phyloP scores from a whole-genome alignment of 30 jellyfish, hydroid and myxozoan species.

The Pseudorhiza aurosa region DNA sequence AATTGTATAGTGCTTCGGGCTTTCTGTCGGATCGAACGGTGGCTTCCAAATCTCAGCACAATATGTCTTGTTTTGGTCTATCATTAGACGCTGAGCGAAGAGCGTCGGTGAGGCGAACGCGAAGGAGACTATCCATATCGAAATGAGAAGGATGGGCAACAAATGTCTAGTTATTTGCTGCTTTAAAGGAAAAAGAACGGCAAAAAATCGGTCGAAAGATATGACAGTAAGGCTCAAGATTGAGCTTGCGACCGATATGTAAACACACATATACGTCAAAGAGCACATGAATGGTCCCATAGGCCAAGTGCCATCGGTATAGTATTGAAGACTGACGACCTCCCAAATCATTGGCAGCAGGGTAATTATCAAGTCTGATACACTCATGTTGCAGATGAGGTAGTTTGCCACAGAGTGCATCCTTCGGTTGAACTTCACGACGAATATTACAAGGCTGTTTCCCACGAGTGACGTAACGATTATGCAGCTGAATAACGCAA shows the following conservation, averaged over 20 bases:
- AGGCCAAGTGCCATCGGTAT: conserved; percentile 80
- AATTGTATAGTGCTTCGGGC: conserved; percentile 84
- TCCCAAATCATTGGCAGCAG: conserved; percentile 83
- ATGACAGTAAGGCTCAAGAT: conserved; percentile 66
- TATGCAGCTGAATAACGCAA: conserved; percentile 30
- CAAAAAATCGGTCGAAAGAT: conserved; percentile 83
- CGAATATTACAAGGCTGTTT: conserved; percentile 58
- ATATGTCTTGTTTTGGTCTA: conserved; percentile 5
- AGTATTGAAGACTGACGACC: conserved; percentile 45
- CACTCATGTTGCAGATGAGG: conserved; percentile 75
- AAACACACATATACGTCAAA: conserved; percentile 52
- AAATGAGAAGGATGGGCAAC: conserved; percentile 46
- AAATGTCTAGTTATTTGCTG: conserved; percentile 20
- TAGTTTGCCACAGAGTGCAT: conserved; percentile 84
- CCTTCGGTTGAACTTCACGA: conserved; percentile 42
- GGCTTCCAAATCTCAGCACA: conserved; percentile 77
- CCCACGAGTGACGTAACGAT: conserved; percentile 70
- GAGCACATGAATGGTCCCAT: conserved; percentile 82
- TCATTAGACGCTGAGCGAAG: conserved; percentile 64
- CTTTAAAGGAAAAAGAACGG: conserved; percentile 73
- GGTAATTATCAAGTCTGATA: conserved; percentile 85
- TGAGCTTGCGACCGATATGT: conserved; percentile 84
- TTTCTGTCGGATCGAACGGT: conserved; percentile 65
- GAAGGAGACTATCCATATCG: conserved; percentile 71
- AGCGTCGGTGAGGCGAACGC: conserved; percentile 84